Percentiles rank a stretch among this genome's conserved stretches.
Conservation (phyloP, 2,888 invertebrate species). For the Cephus spinipes region DNA sequence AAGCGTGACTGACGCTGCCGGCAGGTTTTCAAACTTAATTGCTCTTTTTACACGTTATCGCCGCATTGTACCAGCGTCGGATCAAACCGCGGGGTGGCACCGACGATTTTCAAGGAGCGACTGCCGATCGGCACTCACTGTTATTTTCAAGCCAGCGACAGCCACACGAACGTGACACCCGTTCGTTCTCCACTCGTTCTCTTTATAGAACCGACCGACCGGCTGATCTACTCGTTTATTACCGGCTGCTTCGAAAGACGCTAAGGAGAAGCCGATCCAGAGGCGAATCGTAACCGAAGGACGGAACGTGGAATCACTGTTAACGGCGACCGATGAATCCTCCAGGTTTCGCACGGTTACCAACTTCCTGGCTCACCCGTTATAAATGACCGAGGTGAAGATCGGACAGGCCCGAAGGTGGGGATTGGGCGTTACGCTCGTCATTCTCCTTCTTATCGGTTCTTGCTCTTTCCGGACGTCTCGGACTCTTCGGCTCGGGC, state of each 20-base stretch:
- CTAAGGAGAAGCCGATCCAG: background rate
- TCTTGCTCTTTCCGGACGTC: background rate
- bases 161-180: background rate
- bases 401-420: background rate
- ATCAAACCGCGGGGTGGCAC: background rate
- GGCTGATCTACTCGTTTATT: background rate
- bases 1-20: conserved; percentile 41
- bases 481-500: conserved; percentile 24
- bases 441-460: background rate
- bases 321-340: background rate
- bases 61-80: background rate
- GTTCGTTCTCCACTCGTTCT: background rate
- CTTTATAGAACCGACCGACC: background rate
- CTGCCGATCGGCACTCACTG: background rate
- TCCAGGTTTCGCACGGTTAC: background rate
- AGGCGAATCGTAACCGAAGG: background rate
- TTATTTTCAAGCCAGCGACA: background rate
- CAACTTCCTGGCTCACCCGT: background rate
- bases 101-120: background rate
- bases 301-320: background rate
- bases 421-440: background rate
- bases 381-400: background rate
- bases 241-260: background rate
- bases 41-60: conserved; percentile 40
- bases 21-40: conserved; percentile 41